Base-by-base conservation (phyloP, 23 tunicate genomes). In the Clavelina lepadiformis region DNA sequence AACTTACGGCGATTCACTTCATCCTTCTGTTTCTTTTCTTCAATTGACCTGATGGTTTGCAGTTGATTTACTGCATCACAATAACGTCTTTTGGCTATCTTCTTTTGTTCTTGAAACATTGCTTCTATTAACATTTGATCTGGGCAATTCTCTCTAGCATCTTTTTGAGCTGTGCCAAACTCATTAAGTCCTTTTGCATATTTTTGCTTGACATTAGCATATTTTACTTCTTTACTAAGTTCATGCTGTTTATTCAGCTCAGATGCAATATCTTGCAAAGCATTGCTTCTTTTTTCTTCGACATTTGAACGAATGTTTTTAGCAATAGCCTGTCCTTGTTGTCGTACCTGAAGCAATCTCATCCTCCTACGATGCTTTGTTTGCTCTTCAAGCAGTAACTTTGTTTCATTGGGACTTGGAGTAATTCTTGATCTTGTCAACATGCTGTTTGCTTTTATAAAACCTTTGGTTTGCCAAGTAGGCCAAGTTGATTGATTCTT, bases 341-440 rank as follows among this genome's bases (percentile, higher is more conserved):
- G 69, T 20, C 91, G 76, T 11, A 83, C 91, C 53, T 83, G 91
- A 5, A 63, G 72, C 3, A 83, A 54, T 47, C 91, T 36, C 27
- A 60, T 28, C 29, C 61, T 60, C 59, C 91, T 35, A n/a, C 79
- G 28, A 5, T 11, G 35, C 72, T 28, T 23, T 3, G 56, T 46
- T 46, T 66, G 72, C 35, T 66, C 27, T 26, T 66, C 37, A 23
- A 66, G 5, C 3, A 66, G 35, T 18, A 15, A 5, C 18, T 46
- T 57, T 28, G 35, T 46, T 46, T 66, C 72, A 46, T 66, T 66
- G 19, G 72, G 72, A 28, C 72, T 66, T 3, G 72, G 72, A 45
- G 56, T 66, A 7, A 66, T n/a, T n/a, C n/a, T n/a, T n/a, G n/a
- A n/a, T n/a, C n/a, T n/a, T n/a, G n/a, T n/a, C n/a, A n/a, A n/a